Conservation (phyloP, 2,888 invertebrate genomes). For the Orthosia cruda region DNA sequence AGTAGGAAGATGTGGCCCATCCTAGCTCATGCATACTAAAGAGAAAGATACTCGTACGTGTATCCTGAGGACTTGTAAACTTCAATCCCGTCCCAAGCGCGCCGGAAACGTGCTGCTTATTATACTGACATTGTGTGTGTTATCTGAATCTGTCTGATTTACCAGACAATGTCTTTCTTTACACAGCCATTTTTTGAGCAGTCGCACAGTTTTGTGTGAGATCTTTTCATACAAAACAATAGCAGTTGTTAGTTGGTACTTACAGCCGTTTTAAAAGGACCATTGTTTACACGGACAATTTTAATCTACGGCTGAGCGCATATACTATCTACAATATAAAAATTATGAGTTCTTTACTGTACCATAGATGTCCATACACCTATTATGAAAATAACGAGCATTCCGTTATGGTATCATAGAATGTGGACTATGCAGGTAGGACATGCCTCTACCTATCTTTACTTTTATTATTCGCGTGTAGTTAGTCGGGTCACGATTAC, state of each 20-base stretch:
- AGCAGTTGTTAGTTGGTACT: constrained; percentile 49
- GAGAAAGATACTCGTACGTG: constrained; percentile 77
- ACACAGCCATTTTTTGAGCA: constrained; percentile 73
- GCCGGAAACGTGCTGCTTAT: constrained; percentile 86
- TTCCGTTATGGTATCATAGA: constrained; percentile 23
- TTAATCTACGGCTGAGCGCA: constrained; percentile 36
- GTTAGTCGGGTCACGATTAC: constrained; percentile 46
- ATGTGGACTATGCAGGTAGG: constrained; percentile 34
- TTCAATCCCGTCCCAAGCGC: constrained; percentile 83
- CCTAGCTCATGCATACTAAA: constrained; percentile 85
- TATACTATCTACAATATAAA: constrained; percentile 17
- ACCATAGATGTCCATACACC: background rate
- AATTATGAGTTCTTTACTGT: constrained; percentile 10
- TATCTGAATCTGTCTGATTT: constrained; percentile 84
- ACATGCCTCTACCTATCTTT: constrained; percentile 14
- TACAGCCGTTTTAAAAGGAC: constrained; percentile 59
- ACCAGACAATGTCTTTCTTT: constrained; percentile 80
- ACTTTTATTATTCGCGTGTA: constrained; percentile 34
- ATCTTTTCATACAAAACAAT: constrained; percentile 71
- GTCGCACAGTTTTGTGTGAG: constrained; percentile 64
- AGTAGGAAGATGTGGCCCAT: constrained; percentile 71
- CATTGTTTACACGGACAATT: constrained; percentile 44
- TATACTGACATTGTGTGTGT: constrained; percentile 84
- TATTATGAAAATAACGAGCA: constrained; percentile 7
- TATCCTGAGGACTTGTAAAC: constrained; percentile 83